A percentile compares a stretch with the other conserved stretches of the same genome.
phyloP scores from a whole-genome alignment of 2,888 invertebrate species.

The Chaitophorus viminalis region DNA sequence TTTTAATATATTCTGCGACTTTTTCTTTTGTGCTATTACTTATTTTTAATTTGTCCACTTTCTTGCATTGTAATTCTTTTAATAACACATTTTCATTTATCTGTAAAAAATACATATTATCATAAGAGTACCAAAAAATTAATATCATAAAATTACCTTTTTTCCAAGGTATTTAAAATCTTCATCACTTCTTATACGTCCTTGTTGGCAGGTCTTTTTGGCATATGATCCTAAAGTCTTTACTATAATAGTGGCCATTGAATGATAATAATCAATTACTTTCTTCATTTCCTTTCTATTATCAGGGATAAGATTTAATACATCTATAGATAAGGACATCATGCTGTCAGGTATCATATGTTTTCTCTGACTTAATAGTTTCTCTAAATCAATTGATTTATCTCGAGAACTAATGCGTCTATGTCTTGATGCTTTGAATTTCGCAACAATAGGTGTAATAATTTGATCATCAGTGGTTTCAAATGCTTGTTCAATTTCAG shows the following conservation, averaged over 20 bases:
- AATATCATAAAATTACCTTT: conserved; percentile 82
- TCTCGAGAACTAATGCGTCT: background rate
- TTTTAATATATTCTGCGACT: conserved; percentile 78
- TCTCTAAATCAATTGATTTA: background rate
- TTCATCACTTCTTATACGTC: conserved; percentile 86
- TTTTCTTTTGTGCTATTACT: conserved; percentile 93
- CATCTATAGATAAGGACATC: conserved; percentile 43
- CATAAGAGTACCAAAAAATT: conserved; percentile 75
- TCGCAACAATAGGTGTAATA: conserved; percentile 42
- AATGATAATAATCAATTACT: conserved; percentile 45
- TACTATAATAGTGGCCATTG: conserved; percentile 79
- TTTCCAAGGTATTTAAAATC: conserved; percentile 95
- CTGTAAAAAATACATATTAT: conserved; percentile 70
- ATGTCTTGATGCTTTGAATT: conserved; percentile 36
- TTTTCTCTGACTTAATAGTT: conserved; percentile 32
- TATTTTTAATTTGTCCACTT: conserved; percentile 84
- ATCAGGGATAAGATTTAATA: conserved; percentile 53
- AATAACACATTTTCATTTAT: conserved; percentile 94
- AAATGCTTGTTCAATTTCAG: background rate
- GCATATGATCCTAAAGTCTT: conserved; percentile 88
- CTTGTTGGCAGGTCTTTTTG: conserved; percentile 84
- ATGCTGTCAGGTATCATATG: conserved; percentile 45
- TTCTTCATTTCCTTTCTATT: conserved; percentile 48
- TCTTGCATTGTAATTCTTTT: conserved; percentile 91
- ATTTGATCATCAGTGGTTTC: conserved; percentile 24